Percentiles rank a stretch among this genome's conserved stretches.
Evolutionary conservation across 2,888 invertebrate species (phyloP).

Genomic region (Heteromyza rotundicornis): DNA sequence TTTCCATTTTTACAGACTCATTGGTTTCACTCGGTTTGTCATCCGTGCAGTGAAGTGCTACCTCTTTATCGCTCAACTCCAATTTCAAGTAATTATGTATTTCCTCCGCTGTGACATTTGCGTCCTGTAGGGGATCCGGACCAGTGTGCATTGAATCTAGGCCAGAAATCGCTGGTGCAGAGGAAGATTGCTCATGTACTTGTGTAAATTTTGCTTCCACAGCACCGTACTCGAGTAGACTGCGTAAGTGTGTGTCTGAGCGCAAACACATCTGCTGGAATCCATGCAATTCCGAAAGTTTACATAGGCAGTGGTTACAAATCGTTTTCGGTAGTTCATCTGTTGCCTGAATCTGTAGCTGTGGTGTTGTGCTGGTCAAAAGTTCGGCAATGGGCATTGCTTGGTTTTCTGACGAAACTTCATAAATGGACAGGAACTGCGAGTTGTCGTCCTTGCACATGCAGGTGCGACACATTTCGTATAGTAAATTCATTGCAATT

Average conservation of each 20-base stretch:
- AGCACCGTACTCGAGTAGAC: background rate
- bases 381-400: background rate
- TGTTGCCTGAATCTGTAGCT: background rate
- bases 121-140: background rate
- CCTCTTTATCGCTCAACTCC: background rate
- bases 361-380: background rate
- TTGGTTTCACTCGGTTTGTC: background rate
- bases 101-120: too few species aligned
- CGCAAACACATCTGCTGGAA: conserved; percentile 64
- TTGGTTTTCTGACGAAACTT: background rate
- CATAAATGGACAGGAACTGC: too few species aligned
- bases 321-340: conserved; percentile 70
- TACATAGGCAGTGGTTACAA: conserved; percentile 66
- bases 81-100: background rate
- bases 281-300: conserved; percentile 64
- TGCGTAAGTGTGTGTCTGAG: conserved; percentile 59
- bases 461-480: conserved; percentile 35
- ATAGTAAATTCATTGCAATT: too few species aligned
- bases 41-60: background rate
- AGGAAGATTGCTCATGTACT: conserved; percentile 1
- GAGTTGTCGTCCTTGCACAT: conserved; percentile 20
- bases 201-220: background rate
- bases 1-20: background rate
- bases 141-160: too few species aligned
- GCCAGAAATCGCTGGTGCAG: conserved; percentile 23